Evolutionary conservation across 2,113 vertebrate genomes (phyloP), one percentile per base, ranked within the genome.

Genomic region (Cinclus cinclus): DNA sequence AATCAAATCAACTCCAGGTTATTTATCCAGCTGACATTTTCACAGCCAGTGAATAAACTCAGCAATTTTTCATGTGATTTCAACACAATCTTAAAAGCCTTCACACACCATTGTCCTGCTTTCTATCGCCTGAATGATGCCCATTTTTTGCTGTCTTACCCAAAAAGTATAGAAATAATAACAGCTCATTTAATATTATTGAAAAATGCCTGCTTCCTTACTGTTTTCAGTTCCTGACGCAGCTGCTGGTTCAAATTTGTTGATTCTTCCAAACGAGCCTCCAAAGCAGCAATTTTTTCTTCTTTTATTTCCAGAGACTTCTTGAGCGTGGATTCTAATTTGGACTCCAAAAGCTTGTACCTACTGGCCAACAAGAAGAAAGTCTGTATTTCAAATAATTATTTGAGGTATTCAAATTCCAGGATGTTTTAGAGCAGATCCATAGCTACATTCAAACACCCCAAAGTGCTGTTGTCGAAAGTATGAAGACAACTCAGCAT

Each of bases 241-340:
- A 99, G 98, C 13, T 99, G 99, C 95, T 99, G 99, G 96, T 99
- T 99, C 73, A 99, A 98, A 97, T 99, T 99, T 41, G 99, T 99
- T 10, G 99, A 99, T 95, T 99, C 99, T 97, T 99, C 99, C 94
- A 99, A 97, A 95, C 99, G 98, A 96, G 99, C 99, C 97, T 99
- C 99, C 67, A 99, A 97, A 92, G 99, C 99, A 58, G 99, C 98
- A 68, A 99, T 99, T 98, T 99, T 99, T 98, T 99, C 99, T 97
- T 99, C 99, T 97, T 99, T 99, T 90, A 99, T 99, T 98, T 99
- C 99, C 53, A 99, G 97, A 25, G 99, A 99, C 59, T 99, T 99
- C 95, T 99, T 99, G 75, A 99, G 96, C 1, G 99, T 99, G 3
- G 99, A 99, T 98, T 99, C 99, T 94, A 99, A 98, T 95, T 99